Percentiles rank a stretch among this genome's conserved stretches.
Conservation (phyloP, 2,797 vertebrate species). For the Helicolenus hilgendorfi region DNA sequence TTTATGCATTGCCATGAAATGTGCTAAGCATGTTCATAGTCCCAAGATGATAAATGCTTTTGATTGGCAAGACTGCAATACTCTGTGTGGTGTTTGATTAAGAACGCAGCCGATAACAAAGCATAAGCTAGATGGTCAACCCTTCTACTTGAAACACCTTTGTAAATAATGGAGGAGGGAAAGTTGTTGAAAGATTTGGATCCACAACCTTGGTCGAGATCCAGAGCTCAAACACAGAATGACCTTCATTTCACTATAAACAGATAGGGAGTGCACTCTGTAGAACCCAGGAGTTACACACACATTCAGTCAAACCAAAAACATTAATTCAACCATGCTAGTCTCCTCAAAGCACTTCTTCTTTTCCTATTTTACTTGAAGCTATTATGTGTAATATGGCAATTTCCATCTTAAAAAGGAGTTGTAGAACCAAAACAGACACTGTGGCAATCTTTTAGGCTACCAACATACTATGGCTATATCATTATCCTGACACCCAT, state of each 20-base stretch:
- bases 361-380: too few species aligned
- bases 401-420: too few species aligned
- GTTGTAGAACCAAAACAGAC: too few species aligned
- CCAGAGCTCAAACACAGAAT: constrained; percentile 13
- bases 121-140: background rate
- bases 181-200: background rate
- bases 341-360: too few species aligned
- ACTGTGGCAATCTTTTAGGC: too few species aligned
- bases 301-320: too few species aligned
- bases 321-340: too few species aligned
- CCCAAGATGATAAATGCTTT: background rate
- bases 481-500: too few species aligned
- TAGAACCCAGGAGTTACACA: too few species aligned
- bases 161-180: background rate
- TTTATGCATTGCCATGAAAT: background rate
- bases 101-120: background rate
- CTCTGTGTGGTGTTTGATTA: background rate
- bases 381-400: too few species aligned
- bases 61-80: background rate
- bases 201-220: constrained; percentile 4
- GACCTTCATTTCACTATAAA: constrained; percentile 24
- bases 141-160: background rate
- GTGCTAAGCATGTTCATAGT: background rate
- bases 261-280: background rate
- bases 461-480: too few species aligned